Evolutionary conservation across 2,113 vertebrate species (phyloP).

Genomic region (Gymnorhina tibicen): DNA sequence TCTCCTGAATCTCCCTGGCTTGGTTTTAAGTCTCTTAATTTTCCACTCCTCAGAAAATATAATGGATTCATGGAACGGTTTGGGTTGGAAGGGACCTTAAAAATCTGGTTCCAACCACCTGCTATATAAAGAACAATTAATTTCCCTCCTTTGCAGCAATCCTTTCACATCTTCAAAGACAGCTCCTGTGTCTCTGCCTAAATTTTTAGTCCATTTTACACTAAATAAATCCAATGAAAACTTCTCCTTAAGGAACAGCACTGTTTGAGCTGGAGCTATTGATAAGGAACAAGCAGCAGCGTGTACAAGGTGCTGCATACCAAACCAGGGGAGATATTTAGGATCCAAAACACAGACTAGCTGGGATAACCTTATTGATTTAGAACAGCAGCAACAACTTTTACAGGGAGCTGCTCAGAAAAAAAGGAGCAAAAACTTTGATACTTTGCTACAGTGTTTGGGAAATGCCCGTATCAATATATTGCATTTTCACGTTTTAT

Average conservation of each 20-base stretch:
- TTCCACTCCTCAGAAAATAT: neutral
- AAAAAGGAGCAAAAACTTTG: neutral
- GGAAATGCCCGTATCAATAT: neutral
- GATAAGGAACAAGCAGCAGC: neutral
- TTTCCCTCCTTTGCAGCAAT: neutral
- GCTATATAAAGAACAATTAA: neutral
- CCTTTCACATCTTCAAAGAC: neutral
- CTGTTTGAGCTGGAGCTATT: neutral
- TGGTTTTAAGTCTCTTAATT: neutral
- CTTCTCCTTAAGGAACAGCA: neutral
- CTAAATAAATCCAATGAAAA: neutral
- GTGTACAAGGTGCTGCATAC: neutral
- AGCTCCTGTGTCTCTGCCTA: neutral
- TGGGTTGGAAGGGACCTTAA: neutral
- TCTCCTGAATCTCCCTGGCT: neutral
- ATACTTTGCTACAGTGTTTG: neutral
- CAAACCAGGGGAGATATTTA: neutral
- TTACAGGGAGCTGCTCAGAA: neutral
- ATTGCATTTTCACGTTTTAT: neutral
- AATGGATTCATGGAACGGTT: neutral
- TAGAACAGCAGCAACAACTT: neutral
- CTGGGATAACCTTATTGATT: constrained; percentile 16
- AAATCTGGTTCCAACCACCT: neutral
- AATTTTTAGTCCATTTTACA: neutral
- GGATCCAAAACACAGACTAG: neutral